A percentile compares a stretch with the other conserved stretches of the same genome.
Conservation (phyloP, 2,797 vertebrate species). For the Smutsia gigantea region DNA sequence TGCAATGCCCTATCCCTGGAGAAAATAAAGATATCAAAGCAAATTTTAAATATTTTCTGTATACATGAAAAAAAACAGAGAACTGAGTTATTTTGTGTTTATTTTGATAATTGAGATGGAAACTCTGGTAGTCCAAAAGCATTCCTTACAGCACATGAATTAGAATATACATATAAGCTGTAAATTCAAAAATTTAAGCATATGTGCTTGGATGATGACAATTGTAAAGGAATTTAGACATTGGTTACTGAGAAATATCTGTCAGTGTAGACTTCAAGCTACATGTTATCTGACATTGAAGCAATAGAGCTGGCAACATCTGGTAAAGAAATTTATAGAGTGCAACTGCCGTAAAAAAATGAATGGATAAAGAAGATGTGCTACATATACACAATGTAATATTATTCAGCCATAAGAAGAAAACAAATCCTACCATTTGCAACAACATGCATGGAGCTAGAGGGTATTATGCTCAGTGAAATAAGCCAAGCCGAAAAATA, state of each 20-base stretch:
- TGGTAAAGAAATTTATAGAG: not conserved
- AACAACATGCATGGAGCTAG: too few species aligned
- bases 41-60: not conserved
- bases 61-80: not conserved
- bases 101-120: not conserved
- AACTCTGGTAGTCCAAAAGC: not conserved
- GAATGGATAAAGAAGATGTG: too few species aligned
- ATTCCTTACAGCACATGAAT: not conserved
- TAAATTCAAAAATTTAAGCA: not conserved
- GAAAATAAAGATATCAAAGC: not conserved
- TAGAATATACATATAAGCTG: not conserved
- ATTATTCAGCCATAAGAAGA: too few species aligned
- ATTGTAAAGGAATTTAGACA: not conserved
- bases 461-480: too few species aligned
- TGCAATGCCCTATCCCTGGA: not conserved
- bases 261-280: not conserved
- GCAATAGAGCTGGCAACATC: not conserved
- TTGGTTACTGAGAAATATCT: not conserved
- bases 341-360: not conserved
- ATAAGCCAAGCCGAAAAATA: too few species aligned
- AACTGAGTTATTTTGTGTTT: not conserved
- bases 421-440: too few species aligned
- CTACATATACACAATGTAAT: too few species aligned
- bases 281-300: not conserved
- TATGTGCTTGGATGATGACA: not conserved